Conservation (phyloP, 2,888 invertebrate species). For the Drosophila neonasuta region DNA sequence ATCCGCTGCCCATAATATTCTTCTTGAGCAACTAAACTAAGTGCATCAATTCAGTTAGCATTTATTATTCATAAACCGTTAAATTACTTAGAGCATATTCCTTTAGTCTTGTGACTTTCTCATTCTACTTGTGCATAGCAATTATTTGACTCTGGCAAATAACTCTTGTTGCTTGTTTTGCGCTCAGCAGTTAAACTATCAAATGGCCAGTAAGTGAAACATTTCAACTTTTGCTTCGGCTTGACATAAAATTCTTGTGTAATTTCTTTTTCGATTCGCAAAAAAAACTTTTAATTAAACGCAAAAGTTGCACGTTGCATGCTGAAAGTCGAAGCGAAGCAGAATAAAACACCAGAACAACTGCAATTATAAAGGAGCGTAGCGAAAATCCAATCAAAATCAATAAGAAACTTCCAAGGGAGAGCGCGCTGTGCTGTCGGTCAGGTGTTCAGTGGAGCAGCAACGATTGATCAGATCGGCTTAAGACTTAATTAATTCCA, state of each 20-base stretch:
- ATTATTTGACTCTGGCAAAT: not conserved
- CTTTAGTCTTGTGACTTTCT: no score
- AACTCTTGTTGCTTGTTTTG: not conserved
- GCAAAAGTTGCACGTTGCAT: constrained; percentile 30
- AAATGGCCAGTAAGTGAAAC: constrained; percentile 11
- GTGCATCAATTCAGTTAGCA: constrained; percentile 4
- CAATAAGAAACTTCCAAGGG: constrained; percentile 33
- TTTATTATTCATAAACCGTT: not conserved
- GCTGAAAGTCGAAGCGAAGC: constrained; percentile 8
- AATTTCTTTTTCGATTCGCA: constrained; percentile 27
- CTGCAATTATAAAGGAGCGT: constrained; percentile 17
- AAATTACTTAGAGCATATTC: no score
- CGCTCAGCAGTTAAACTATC: constrained; percentile 35
- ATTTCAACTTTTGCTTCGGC: constrained; percentile 19
- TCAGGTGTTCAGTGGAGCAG: constrained; percentile 11
- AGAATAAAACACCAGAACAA: constrained; percentile 13
- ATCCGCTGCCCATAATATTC: not conserved
- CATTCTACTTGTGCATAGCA: not conserved
- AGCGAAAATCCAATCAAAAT: constrained; percentile 38
- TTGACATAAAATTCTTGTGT: constrained; percentile 33
- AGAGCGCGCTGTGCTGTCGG: not conserved
- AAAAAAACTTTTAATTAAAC: constrained; percentile 66
- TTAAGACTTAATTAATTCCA: constrained; percentile 54
- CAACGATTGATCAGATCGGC: constrained; percentile 6
- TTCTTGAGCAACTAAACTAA: constrained; percentile 2